Evolutionary conservation across 2,797 vertebrate species (phyloP), one percentile per base, ranked within the genome.

Genomic region (Pseudocheirus occidentalis): DNA sequence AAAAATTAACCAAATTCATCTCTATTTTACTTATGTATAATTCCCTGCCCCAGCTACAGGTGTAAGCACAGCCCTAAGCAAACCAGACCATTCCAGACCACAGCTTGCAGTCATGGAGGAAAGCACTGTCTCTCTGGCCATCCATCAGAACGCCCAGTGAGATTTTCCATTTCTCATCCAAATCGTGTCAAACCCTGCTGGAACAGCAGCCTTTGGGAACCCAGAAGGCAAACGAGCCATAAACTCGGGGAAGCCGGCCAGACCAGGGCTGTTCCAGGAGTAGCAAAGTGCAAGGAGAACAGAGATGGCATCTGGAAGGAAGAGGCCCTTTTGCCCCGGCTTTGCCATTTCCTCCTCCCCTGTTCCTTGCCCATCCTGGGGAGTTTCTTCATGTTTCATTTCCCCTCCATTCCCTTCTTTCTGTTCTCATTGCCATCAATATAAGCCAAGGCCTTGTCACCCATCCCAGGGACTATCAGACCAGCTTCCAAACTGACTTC

Each of bases 401-500:
- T 24, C n/a, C n/a, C 50, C 40, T 27, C 40, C 40, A 46, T 21
- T 12, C 13, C 21, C 46, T 81, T 46, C n/a, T 81, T 40, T 11
- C 40, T 6, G 27, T 40, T 40, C n/a, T 81, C 18, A 40, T n/a
- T 24, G 16, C 14, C 62, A 66, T 16, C 0, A 4, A 5, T n/a
- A 4, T n/a, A 66, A n/a, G 34, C 28, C 62, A n/a, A 59, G 29
- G 11, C 29, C 34, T n/a, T 34, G 24, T 34, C 59, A 34, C 29
- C 59, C 10, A 14, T 46, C 73, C 40, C n/a, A 3, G 1, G 13
- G 12, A 5, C 14, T 21, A 9, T 1, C 0, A 16, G n/a, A 10
- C 73, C 40, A 87, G 40, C 21, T 87, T 40, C 18, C n/a, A 10
- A 24, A 81, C 66, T 46, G n/a, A 12, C 40, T 40, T 81, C 66